phyloP scores from a whole-genome alignment of 2,113 vertebrate genomes.

The Ranitomeya variabilis region DNA sequence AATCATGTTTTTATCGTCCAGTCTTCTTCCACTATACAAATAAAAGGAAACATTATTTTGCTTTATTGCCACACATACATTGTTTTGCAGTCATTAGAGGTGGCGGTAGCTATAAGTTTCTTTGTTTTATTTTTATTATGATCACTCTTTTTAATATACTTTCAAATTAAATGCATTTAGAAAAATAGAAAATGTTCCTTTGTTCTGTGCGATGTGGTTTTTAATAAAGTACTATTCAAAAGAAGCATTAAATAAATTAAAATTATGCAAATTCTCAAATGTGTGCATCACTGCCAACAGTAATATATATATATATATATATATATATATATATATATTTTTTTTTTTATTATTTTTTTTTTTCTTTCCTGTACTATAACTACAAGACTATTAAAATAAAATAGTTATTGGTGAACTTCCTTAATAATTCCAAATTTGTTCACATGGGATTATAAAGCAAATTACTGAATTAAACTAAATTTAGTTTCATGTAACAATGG shows the following conservation, averaged over 20 bases:
- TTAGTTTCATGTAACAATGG: too few relatives aligned
- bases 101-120: constrained; percentile 16
- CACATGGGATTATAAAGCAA: background rate
- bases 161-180: constrained; percentile 28
- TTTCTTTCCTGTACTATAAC: background rate
- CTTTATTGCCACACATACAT: constrained; percentile 22
- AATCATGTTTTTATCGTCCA: background rate
- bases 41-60: constrained; percentile 5
- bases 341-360: background rate
- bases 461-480: too few relatives aligned
- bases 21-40: background rate
- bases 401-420: background rate
- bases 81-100: constrained; percentile 4
- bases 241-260: constrained; percentile 12
- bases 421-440: background rate
- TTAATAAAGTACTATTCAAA: constrained; percentile 19
- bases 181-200: constrained; percentile 8
- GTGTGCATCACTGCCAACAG: background rate
- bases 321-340: too few relatives aligned
- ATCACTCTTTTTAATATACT: constrained; percentile 25
- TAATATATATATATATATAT: background rate
- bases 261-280: constrained; percentile 22
- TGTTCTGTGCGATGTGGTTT: background rate
- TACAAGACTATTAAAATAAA: constrained; percentile 16
- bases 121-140: constrained; percentile 24